Conservation (phyloP, 1,140 invertebrate species). For the Bombyx mandarina region DNA sequence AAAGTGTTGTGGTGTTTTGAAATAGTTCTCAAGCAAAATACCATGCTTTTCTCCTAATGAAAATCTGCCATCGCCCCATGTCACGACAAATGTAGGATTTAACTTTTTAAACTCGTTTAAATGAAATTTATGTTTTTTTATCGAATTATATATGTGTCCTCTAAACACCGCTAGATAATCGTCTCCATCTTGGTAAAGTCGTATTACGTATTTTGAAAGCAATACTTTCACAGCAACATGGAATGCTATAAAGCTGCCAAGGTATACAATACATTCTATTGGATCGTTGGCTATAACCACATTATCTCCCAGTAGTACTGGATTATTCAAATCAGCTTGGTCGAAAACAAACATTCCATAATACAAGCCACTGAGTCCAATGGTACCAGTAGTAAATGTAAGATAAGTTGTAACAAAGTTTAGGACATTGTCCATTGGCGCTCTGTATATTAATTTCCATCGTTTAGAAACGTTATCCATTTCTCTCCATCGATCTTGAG, state of each 20-base stretch:
- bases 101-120: conserved; percentile 51
- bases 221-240: conserved; percentile 45
- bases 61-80: conserved; percentile 55
- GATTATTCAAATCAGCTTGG: conserved; percentile 29
- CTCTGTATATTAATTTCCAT: conserved; percentile 60
- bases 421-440: conserved; percentile 44
- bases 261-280: conserved; percentile 41
- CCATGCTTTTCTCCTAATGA: conserved; percentile 48
- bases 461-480: conserved; percentile 37
- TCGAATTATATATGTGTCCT: conserved; percentile 44
- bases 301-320: conserved; percentile 42
- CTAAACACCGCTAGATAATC: conserved; percentile 54
- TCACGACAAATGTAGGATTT: conserved; percentile 38
- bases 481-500: conserved; percentile 40
- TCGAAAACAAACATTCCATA: conserved; percentile 43
- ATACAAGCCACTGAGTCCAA: conserved; percentile 29
- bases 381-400: conserved; percentile 36
- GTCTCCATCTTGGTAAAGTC: conserved; percentile 53
- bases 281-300: conserved; percentile 49
- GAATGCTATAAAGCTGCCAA: conserved; percentile 44
- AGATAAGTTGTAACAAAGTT: conserved; percentile 43
- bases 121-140: conserved; percentile 47
- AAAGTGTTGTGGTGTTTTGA: conserved; percentile 58
- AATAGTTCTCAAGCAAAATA: conserved; percentile 49
- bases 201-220: conserved; percentile 50